These are phyloP conservation scores for Zeuzera pyrina DNA, from an alignment of 2,888 invertebrate genomes.

Conservation along the genomic window DNA sequence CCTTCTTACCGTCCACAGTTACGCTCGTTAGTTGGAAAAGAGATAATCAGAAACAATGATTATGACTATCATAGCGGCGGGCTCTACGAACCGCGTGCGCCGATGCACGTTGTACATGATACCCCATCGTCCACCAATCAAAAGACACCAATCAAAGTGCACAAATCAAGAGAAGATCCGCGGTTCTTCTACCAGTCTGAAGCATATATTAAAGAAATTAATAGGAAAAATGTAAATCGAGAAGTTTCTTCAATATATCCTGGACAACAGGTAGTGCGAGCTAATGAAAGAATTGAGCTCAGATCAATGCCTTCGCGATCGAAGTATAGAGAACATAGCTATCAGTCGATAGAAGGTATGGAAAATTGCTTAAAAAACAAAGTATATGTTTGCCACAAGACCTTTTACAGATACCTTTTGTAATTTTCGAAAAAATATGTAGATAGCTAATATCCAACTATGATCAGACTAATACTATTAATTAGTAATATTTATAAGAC, in stretches of 20 bases:
- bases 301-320: slow-evolving; percentile 22
- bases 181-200: slow-evolving; percentile 58
- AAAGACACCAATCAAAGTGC: slow-evolving; percentile 32
- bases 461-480: no score
- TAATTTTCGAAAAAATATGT: no score
- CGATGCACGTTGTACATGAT: slow-evolving; percentile 31
- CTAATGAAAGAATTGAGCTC: slow-evolving; percentile 17
- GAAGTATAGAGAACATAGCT: no score
- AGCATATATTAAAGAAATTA: slow-evolving; percentile 50
- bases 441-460: no score
- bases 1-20: slow-evolving; percentile 17
- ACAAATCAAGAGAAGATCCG: slow-evolving; percentile 57
- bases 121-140: slow-evolving; percentile 27
- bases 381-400: no score
- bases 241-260: slow-evolving; percentile 47
- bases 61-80: slow-evolving; percentile 51
- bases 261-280: slow-evolving; percentile 40
- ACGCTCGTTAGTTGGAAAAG: slow-evolving; percentile 26
- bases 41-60: slow-evolving; percentile 36
- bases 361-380: no score
- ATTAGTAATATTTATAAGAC: no score
- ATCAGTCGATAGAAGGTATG: no score
- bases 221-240: slow-evolving; percentile 37
- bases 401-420: no score
- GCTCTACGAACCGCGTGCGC: slow-evolving; percentile 31